Evolutionary conservation across 1,140 invertebrate species (phyloP), one percentile per base, ranked within the genome.

Genomic region (Heliconius congener): DNA sequence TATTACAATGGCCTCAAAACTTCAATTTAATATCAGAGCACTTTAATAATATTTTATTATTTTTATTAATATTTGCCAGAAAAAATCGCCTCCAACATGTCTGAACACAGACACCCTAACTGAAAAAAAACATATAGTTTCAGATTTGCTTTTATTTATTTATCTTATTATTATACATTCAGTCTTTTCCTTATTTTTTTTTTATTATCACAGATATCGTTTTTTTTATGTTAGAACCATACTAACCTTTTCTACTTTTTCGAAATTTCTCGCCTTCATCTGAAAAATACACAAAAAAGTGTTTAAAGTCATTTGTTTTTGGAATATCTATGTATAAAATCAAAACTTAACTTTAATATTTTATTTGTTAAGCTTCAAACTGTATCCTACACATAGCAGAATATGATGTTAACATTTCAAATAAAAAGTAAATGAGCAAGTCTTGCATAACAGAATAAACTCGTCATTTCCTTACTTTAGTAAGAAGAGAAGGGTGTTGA

Each of bases 211-310:
- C 85, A 87, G 84, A 77, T 72, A 76, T 57, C 72, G 39, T 18
- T 11, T 2, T 27, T 66, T 86, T 83, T 91, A 99, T 73, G 34
- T 23, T 91, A 93, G 77, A 76, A 79, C 72, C 42, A 90, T 91
- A 96, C 96, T 96, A 97, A 99, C 98, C 97, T 99, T 99, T 97
- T 99, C 99, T 46, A 99, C 99, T 94, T 97, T 98, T 94, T 99
- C 99, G 96, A 98, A 99, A 95, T 98, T 98, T 93, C 98, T 96
- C 82, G 97, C 97, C 93, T 98, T 99, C 97, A 99, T 98, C 97
- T 98, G 96, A 78, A 97, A 90, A 78, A 81, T 70, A 78, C 13
- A 66, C 13, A 16, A 6, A 46, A 46, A 46, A 16, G n/a, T 52
- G 11, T 52, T 19, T 19, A 19, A 52, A 8, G 16, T 52, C 50